Evolutionary conservation across 2,113 vertebrate genomes (phyloP).

Genomic region (Hydropotes inermis): DNA sequence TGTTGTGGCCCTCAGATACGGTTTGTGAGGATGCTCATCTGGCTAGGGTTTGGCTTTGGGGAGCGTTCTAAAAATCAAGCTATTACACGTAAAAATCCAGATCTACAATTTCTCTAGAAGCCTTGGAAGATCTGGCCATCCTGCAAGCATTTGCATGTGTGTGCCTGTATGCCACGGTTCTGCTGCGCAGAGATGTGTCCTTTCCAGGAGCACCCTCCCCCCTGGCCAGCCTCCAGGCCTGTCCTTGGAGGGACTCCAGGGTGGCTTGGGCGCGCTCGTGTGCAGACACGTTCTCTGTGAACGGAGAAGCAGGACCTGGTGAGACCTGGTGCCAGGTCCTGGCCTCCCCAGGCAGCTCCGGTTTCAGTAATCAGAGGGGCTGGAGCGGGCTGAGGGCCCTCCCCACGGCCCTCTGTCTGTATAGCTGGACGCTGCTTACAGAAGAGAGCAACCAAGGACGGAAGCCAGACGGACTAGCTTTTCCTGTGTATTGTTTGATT

Average conservation of each 20-base stretch:
- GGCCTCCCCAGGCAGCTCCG: background rate
- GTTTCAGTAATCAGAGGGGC: background rate
- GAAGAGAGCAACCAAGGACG: background rate
- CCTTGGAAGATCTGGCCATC: background rate
- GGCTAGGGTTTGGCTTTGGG: background rate
- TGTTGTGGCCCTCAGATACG: background rate
- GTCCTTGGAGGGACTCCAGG: conserved; percentile 46
- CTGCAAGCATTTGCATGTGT: background rate
- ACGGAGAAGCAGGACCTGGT: background rate
- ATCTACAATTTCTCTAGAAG: background rate
- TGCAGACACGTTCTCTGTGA: conserved; percentile 46
- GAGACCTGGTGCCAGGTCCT: background rate
- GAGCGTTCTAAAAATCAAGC: conserved; percentile 5
- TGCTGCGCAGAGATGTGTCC: background rate
- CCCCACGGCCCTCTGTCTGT: background rate
- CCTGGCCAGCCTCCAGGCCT: conserved; percentile 25
- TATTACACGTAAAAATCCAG: conserved; percentile 1
- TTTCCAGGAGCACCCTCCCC: conserved; percentile 10
- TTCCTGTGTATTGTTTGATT: background rate
- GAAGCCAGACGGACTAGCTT: background rate
- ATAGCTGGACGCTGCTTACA: background rate
- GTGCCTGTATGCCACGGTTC: background rate
- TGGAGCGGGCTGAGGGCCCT: background rate
- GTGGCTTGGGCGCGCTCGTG: conserved; percentile 11
- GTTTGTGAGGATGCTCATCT: background rate